These are phyloP conservation scores for Acinonyx jubatus DNA, from an alignment of 2,113 vertebrate species.

Conservation along the genomic window DNA sequence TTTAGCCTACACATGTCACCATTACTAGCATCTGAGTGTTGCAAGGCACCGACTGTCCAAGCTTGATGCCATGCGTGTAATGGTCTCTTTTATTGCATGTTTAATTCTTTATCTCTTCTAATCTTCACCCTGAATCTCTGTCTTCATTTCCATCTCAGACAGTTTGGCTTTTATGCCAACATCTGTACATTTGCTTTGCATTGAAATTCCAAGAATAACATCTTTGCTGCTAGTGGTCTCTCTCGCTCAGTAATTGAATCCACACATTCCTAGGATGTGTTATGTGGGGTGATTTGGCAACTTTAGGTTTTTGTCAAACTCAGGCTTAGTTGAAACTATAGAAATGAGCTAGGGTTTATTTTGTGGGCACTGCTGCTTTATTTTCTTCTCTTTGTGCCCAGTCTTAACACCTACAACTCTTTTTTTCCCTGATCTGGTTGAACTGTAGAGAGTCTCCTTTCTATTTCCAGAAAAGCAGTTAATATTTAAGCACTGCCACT, in stretches of 20 bases:
- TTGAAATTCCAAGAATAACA: constrained; percentile 71
- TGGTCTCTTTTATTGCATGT: constrained; percentile 64
- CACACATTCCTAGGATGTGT: constrained; percentile 46
- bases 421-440: neutral
- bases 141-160: constrained; percentile 73
- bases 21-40: constrained; percentile 58
- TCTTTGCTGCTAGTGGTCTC: constrained; percentile 68
- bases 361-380: neutral
- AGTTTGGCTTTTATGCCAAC: constrained; percentile 73
- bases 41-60: neutral
- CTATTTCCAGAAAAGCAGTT: constrained; percentile 13
- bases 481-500: neutral
- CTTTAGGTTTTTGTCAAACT: constrained; percentile 54
- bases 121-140: constrained; percentile 63
- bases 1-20: constrained; percentile 44
- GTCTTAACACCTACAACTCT: neutral
- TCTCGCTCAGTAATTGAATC: constrained; percentile 70
- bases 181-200: constrained; percentile 80
- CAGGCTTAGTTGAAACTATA: constrained; percentile 44
- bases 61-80: constrained; percentile 56
- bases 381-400: neutral
- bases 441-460: neutral
- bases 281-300: constrained; percentile 66
- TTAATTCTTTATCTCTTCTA: constrained; percentile 64
- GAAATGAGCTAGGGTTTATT: constrained; percentile 32